Evolutionary conservation across 2,797 vertebrate genomes (phyloP).

Genomic region (Pangasius sanitwongsei): DNA sequence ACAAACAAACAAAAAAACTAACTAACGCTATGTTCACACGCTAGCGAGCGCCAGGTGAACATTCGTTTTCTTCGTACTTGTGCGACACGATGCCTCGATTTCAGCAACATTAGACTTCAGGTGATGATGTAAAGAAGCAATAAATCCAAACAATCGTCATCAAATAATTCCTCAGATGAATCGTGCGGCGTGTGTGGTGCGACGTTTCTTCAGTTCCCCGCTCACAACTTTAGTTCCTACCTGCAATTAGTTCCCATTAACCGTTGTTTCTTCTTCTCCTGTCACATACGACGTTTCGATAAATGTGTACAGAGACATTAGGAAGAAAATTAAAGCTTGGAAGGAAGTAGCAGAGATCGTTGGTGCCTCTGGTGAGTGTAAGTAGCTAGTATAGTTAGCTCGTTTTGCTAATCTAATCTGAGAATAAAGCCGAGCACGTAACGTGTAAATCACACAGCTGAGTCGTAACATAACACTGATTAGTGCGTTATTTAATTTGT

Average conservation of each 20-base stretch:
- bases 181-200: not conserved
- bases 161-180: not conserved
- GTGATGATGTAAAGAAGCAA: not conserved
- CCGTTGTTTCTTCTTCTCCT: not conserved
- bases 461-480: too few relatives aligned
- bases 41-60: too few relatives aligned
- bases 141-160: not conserved
- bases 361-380: not conserved
- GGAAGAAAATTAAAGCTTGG: not conserved
- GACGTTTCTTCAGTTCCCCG: not conserved
- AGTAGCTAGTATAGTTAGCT: not conserved
- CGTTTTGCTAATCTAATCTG: not conserved
- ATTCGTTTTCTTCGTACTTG: too few relatives aligned
- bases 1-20: not conserved
- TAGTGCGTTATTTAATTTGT: too few relatives aligned
- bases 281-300: not conserved
- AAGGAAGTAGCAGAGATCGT: not conserved
- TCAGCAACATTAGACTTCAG: not conserved
- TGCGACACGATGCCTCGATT: not conserved
- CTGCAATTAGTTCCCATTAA: not conserved
- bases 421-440: not conserved
- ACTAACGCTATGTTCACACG: too few relatives aligned
- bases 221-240: not conserved
- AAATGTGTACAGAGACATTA: not conserved
- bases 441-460: not conserved